Percentiles rank a stretch among this genome's conserved stretches.
Conservation (phyloP, 2,113 vertebrate genomes). For the Chaetodon auriga region DNA sequence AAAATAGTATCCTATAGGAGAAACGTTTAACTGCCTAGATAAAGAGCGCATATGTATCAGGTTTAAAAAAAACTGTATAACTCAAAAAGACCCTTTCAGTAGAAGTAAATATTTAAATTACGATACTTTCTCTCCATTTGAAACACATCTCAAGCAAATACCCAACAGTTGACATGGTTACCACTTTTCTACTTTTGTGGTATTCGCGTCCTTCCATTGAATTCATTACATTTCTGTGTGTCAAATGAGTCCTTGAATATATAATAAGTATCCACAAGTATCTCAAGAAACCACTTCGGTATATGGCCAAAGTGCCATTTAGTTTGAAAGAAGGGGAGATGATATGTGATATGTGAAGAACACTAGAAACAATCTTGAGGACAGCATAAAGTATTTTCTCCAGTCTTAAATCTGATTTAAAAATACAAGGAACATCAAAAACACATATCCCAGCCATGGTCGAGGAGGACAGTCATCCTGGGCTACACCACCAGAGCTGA, state of each 20-base stretch:
- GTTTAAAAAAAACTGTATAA: background rate
- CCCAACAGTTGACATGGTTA: slow-evolving; percentile 40
- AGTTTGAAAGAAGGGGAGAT: background rate
- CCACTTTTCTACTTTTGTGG: slow-evolving; percentile 10
- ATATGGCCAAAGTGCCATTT: background rate
- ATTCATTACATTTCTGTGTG: background rate
- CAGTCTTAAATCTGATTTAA: background rate
- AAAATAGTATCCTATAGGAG: too few relatives aligned
- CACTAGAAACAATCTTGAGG: too few relatives aligned
- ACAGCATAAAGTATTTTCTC: background rate
- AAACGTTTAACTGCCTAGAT: background rate
- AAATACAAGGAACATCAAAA: background rate
- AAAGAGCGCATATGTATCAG: background rate
- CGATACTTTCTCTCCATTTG: background rate
- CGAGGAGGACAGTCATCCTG: background rate
- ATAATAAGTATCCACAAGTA: background rate
- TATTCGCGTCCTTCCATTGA: background rate
- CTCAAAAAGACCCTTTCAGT: background rate
- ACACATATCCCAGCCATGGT: background rate
- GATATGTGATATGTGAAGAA: background rate
- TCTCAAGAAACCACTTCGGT: background rate
- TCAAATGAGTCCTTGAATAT: slow-evolving; percentile 13
- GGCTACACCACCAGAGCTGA: background rate
- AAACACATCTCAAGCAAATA: background rate
- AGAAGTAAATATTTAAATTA: background rate